Evolutionary conservation across 2,113 vertebrate genomes (phyloP).

Genomic region (Thermophis baileyi): DNA sequence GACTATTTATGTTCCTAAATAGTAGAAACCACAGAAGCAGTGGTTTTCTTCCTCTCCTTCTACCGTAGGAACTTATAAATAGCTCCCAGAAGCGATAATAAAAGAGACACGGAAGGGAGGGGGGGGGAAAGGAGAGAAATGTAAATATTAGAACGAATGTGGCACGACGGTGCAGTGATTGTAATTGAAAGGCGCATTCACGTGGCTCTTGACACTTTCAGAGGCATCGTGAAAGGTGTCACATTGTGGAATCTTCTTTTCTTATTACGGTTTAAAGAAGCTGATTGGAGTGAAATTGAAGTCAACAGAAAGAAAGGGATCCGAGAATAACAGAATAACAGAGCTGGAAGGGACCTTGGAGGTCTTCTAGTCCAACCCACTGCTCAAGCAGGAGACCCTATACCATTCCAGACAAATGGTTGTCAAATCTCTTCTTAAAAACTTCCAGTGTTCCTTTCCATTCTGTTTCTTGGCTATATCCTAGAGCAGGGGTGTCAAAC

Average conservation of each 20-base stretch:
- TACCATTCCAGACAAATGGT: no score
- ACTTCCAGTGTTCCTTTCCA: no score
- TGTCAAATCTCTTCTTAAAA: no score
- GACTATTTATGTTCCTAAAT: conserved; percentile 19
- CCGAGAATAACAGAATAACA: background rate
- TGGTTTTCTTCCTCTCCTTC: background rate
- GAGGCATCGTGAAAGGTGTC: background rate
- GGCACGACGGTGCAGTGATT: background rate
- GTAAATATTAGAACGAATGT: background rate
- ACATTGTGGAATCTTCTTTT: background rate
- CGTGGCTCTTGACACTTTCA: background rate
- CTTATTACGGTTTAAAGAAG: background rate
- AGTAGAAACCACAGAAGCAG: background rate
- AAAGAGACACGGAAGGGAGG: background rate
- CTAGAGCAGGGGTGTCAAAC: no score
- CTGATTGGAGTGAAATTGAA: background rate
- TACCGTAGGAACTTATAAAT: background rate
- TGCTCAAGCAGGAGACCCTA: no score
- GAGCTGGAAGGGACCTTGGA: no score
- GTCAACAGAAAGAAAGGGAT: background rate
- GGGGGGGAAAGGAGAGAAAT: background rate
- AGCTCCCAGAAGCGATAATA: conserved; percentile 11
- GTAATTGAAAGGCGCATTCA: background rate
- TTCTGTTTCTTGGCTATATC: no score
- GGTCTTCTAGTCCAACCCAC: no score